Conservation (phyloP, 2,797 vertebrate species). For the Gypaetus barbatus region DNA sequence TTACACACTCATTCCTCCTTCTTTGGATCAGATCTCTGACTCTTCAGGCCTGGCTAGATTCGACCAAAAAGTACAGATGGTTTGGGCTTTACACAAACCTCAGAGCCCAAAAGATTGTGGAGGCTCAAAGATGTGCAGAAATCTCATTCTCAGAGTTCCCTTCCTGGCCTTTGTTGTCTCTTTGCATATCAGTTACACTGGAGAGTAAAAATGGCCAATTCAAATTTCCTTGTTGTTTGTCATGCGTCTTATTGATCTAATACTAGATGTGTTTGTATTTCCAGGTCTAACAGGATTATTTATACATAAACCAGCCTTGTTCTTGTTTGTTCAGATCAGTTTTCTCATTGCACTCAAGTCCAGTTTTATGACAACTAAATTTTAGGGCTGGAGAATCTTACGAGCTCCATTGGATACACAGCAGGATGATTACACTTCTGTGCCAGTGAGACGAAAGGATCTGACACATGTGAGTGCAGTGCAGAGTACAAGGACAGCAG, state of each 20-base stretch:
- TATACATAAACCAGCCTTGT: neutral
- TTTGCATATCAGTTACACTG: fast-evolving
- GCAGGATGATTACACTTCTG: neutral
- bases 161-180: neutral
- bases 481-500: neutral
- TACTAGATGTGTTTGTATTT: neutral
- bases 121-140: neutral
- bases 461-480: neutral
- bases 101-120: neutral
- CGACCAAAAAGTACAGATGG: neutral
- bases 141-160: neutral
- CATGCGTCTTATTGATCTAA: neutral
- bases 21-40: neutral
- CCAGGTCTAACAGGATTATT: neutral
- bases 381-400: neutral
- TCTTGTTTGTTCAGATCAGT: neutral
- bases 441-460: neutral
- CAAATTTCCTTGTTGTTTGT: neutral
- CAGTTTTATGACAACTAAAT: neutral
- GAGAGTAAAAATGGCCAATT: neutral
- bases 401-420: fast-evolving
- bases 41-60: neutral
- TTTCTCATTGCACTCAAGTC: neutral
- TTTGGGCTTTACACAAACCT: neutral
- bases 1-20: neutral